Base-by-base conservation (phyloP, 2,797 vertebrate species). In the Tiaroga cobitis region DNA sequence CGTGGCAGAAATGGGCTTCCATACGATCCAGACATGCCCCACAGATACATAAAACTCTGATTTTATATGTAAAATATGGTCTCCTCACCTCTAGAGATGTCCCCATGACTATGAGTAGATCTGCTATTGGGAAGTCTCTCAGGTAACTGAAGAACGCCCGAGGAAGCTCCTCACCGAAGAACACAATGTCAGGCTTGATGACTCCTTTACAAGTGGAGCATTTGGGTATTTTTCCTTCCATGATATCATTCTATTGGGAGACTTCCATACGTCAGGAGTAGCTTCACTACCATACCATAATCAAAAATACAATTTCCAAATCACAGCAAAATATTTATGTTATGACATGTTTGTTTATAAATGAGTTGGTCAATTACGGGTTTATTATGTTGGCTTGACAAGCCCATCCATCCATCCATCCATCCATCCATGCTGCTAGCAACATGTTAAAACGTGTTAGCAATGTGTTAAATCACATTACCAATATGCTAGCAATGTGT, bases 141-240 rank as follows among this genome's bases (percentile, higher is more conserved):
- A 98, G 24, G 59, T 98, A 96, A 70, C 96, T 95, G 69, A 97
- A 88, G 93, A 99, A 99, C 49, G 96, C 92, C 68, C 65, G 91
- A 0, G 98, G 98, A 68, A 99, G 96, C 67, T 96, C 93, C 92
- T 99, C 98, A 0, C 98, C 98, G 0, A 99, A 99, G 91, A 99
- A 99, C 82, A 99, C 96, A 0, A 99, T 96, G 91, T 99, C 97
- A 0, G 98, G 98, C 90, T 99, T 99, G 73, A 97, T 83, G 0
- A 99, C 51, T 0, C 97, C 97, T 0, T 92, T 94, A 92, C 98
- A 99, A 46, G 95, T 83, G 0, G 95, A 90, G 81, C 98, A 99
- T 84, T 76, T 91, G 0, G 98, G 98, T 39, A 99, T 85, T 43
- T 65, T 92, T 82, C 96, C 96, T 4, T 88, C 94, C 95, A 97